These are phyloP conservation scores for Onchidella celtica DNA, from an alignment of 2,888 invertebrate species.

Conservation along the genomic window DNA sequence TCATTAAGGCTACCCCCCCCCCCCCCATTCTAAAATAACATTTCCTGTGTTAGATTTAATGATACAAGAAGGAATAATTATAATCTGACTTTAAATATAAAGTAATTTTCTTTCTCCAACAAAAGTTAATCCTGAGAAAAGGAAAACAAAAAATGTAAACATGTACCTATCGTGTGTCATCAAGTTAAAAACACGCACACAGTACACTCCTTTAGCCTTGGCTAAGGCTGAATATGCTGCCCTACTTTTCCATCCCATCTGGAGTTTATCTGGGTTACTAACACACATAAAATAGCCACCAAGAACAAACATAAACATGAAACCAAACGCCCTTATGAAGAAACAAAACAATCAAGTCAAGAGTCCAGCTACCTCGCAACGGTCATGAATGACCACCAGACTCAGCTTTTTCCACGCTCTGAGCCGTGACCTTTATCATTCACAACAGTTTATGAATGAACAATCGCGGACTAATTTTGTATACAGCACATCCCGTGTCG, in stretches of 20 bases:
- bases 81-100: no score
- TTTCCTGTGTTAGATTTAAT: no score
- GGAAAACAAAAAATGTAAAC: no score
- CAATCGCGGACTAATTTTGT: constrained; percentile 49
- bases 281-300: background rate
- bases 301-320: background rate
- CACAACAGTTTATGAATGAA: constrained; percentile 60
- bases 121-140: no score
- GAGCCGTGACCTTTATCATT: constrained; percentile 58
- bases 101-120: no score
- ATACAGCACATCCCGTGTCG: constrained; percentile 47
- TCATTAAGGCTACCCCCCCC: no score
- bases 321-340: background rate
- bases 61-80: no score
- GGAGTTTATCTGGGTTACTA: background rate
- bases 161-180: no score
- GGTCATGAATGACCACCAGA: constrained; percentile 50
- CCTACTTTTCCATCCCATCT: constrained; percentile 35
- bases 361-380: constrained; percentile 6
- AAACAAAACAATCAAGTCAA: background rate
- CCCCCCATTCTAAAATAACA: no score
- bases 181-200: no score
- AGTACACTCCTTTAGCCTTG: constrained; percentile 12
- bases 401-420: constrained; percentile 47
- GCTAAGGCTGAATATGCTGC: background rate